Conservation (phyloP, 2,797 vertebrate species). For the Falco naumanni region DNA sequence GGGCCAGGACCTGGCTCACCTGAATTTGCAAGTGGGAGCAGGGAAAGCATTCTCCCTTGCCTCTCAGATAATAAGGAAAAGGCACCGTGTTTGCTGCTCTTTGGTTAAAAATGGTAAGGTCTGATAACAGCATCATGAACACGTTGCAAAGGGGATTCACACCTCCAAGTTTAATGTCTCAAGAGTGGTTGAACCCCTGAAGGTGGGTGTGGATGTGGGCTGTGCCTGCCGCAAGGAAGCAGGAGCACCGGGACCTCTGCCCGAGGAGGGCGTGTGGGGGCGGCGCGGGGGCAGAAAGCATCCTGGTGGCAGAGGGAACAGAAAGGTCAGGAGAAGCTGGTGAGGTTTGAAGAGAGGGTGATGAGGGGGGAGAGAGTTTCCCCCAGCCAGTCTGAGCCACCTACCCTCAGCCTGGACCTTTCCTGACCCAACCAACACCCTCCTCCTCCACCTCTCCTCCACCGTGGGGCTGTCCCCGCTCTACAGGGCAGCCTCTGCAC, state of each 20-base stretch:
- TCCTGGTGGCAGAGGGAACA: background rate
- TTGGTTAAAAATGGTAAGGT: background rate
- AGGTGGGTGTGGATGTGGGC: background rate
- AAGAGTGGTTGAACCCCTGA: background rate
- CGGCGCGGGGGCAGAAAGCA: background rate
- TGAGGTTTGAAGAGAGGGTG: background rate
- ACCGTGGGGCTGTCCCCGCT: fast-evolving
- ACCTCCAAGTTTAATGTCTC: background rate
- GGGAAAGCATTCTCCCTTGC: fast-evolving
- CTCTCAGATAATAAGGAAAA: background rate
- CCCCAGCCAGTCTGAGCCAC: background rate
- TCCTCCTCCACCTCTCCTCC: background rate
- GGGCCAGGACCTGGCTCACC: background rate
- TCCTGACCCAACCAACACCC: background rate
- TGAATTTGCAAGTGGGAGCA: background rate
- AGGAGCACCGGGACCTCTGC: background rate
- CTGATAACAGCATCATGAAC: background rate
- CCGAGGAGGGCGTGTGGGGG: too few species aligned
- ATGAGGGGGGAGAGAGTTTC: background rate
- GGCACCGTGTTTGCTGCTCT: background rate
- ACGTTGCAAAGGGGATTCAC: background rate
- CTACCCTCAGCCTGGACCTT: background rate
- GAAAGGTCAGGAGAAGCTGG: background rate
- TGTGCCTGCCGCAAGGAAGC: fast-evolving
- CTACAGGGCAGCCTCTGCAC: fast-evolving